Conservation (phyloP, 2,113 vertebrate genomes). For the Gambusia holbrooki region DNA sequence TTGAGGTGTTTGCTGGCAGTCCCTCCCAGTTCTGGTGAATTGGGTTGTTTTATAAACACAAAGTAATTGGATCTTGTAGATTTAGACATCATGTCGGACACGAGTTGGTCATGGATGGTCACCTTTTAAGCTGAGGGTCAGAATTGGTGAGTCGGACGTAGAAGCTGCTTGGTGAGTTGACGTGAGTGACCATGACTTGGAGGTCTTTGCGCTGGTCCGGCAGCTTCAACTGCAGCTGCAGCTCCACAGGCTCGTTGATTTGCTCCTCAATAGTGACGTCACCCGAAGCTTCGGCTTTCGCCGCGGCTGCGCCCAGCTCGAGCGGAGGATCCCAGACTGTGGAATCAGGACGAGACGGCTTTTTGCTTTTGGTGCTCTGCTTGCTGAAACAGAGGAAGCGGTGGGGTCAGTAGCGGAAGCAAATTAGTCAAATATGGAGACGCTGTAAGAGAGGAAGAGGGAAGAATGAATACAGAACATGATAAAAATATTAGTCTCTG, state of each 20-base stretch:
- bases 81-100: no score
- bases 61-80: no score
- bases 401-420: neutral
- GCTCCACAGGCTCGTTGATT: neutral
- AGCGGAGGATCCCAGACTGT: slow-evolving; percentile 76
- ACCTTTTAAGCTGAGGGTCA: slow-evolving; percentile 85
- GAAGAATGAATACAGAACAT: neutral
- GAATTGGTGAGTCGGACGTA: slow-evolving; percentile 82
- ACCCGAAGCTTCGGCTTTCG: fast-evolving
- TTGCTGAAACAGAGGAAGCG: slow-evolving; percentile 17
- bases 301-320: slow-evolving; percentile 7
- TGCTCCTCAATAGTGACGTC: neutral
- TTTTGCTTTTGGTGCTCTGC: neutral
- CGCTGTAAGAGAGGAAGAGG: neutral
- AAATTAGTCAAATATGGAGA: neutral
- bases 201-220: slow-evolving; percentile 61
- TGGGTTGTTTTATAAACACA: no score
- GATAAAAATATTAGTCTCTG: neutral
- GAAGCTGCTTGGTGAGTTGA: slow-evolving; percentile 90
- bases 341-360: slow-evolving; percentile 1
- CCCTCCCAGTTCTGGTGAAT: no score
- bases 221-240: slow-evolving; percentile 51
- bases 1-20: no score
- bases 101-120: slow-evolving; percentile 2
- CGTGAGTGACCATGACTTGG: slow-evolving; percentile 82